phyloP scores from a whole-genome alignment of 1,140 invertebrate species.

The Neodiprion virginianus region DNA sequence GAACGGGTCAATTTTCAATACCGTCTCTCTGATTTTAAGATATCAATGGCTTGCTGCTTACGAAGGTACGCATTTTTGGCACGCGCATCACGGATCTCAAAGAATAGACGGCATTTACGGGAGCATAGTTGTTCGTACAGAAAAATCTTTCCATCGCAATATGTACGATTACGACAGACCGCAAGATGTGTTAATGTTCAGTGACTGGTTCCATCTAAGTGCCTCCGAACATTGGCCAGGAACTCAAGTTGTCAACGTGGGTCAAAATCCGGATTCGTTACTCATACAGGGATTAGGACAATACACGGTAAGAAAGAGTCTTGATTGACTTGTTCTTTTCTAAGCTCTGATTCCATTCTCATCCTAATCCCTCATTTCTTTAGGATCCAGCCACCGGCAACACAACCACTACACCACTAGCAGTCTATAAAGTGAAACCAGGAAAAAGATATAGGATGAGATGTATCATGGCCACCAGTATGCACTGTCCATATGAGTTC shows the following conservation, averaged over 20 bases:
- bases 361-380: neutral
- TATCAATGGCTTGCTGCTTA: slow-evolving; percentile 78
- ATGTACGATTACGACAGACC: slow-evolving; percentile 48
- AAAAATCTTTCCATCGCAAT: slow-evolving; percentile 19
- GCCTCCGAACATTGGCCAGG: slow-evolving; percentile 73
- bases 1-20: too few relatives aligned
- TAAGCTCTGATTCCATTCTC: too few relatives aligned
- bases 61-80: slow-evolving; percentile 89
- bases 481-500: slow-evolving; percentile 60
- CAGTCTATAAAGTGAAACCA: slow-evolving; percentile 37
- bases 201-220: slow-evolving; percentile 78
- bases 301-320: slow-evolving; percentile 57
- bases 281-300: slow-evolving; percentile 79
- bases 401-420: slow-evolving; percentile 28
- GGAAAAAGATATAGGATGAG: slow-evolving; percentile 61
- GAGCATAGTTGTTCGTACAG: slow-evolving; percentile 81
- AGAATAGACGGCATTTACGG: slow-evolving; percentile 88
- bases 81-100: slow-evolving; percentile 86
- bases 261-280: slow-evolving; percentile 78
- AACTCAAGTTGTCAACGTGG: slow-evolving; percentile 71
- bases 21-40: slow-evolving; percentile 51
- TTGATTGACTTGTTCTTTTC: slow-evolving; percentile 50
- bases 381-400: slow-evolving; percentile 21
- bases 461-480: slow-evolving; percentile 59
- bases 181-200: slow-evolving; percentile 75